Evolutionary conservation across 2,888 invertebrate species (phyloP), one percentile per base, ranked within the genome.

Genomic region (Sarcophaga carnaria): DNA sequence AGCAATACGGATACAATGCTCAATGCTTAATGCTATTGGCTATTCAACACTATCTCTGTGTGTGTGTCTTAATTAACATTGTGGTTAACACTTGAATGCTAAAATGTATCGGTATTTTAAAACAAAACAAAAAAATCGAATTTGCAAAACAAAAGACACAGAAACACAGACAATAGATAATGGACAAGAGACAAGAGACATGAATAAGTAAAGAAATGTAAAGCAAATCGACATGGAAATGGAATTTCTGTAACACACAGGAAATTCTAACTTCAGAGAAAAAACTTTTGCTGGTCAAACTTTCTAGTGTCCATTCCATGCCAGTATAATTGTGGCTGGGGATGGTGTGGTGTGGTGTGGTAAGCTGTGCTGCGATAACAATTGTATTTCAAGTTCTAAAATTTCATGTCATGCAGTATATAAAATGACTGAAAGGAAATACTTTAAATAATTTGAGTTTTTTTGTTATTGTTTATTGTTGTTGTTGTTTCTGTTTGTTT

Each of bases 391-490:
- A 25, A 64, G 22, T 83, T 72, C 69, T 59, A 37, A 37, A 37
- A 37, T 37, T 54, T 64, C 63, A 59, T 69, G 45, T 67, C 62
- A 17, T 66, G 69, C 47, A 90, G 91, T 91, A 90, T 89, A 91
- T 71, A 62, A 75, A 76, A 54, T 90, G 90, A 83, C 78, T 80
- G 86, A 86, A 86, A 86, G 86, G 86, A 86, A 86, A 86, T 86
- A 86, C 86, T 83, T 83, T 70, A 83, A 83, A 83, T 86, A 60
- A 81, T 83, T 86, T 88, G 90, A 91, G 89, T 90, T 91, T 88
- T 91, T 90, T 89, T 87, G 6, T 37, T 27, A 5, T 27, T 27
- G 27, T 27, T 25, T 25, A 3, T 27, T 37, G 37, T 37, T 37
- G 37, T 37, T 37, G 10, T 37, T 37, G 10, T 37, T 8, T 37